Conservation (phyloP, 2,888 invertebrate genomes). For the Yponomeuta sedellus region DNA sequence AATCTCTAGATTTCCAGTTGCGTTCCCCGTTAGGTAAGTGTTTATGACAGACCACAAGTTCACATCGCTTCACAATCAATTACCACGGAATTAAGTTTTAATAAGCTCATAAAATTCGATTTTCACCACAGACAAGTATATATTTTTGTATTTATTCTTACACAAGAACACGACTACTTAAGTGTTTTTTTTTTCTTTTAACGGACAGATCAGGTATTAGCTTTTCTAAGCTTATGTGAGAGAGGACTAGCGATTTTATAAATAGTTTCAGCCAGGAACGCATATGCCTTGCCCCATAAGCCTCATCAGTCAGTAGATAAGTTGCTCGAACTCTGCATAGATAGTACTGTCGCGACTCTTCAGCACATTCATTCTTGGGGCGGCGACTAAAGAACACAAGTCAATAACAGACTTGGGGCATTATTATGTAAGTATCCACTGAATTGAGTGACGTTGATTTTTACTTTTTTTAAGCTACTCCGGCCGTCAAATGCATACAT, state of each 20-base stretch:
- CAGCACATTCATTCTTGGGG: too few species aligned
- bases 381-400: too few species aligned
- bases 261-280: not conserved
- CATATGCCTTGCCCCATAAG: not conserved
- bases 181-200: constrained; percentile 32
- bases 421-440: too few species aligned
- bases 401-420: too few species aligned
- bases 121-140: constrained; percentile 69
- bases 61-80: constrained; percentile 25
- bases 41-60: constrained; percentile 37
- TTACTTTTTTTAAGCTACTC: too few species aligned
- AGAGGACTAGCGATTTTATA: constrained; percentile 58
- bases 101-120: constrained; percentile 76
- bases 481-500: too few species aligned
- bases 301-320: not conserved
- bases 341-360: too few species aligned
- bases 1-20: too few species aligned
- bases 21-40: not conserved
- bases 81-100: constrained; percentile 64
- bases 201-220: constrained; percentile 68
- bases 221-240: constrained; percentile 38
- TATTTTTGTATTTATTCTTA: constrained; percentile 44
- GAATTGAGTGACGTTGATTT: too few species aligned
- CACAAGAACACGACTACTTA: constrained; percentile 47
- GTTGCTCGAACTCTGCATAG: not conserved